Conservation (phyloP, 2,113 vertebrate species). For the Caracal caracal region DNA sequence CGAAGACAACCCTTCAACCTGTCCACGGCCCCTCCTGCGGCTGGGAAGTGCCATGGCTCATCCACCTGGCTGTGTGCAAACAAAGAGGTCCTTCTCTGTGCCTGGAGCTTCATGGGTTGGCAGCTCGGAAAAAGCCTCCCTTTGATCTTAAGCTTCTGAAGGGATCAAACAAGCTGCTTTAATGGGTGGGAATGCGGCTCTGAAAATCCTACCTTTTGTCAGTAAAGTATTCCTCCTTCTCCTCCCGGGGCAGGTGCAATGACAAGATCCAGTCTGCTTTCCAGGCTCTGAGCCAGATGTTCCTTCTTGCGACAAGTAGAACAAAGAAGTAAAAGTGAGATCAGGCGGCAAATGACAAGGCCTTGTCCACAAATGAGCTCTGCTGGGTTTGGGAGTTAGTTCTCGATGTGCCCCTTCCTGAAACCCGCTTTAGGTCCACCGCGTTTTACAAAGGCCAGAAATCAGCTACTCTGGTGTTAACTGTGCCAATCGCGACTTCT, state of each 20-base stretch:
- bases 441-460: slow-evolving; percentile 31
- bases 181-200: slow-evolving; percentile 71
- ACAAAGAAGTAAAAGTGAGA: slow-evolving; percentile 74
- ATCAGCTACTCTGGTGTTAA: not conserved
- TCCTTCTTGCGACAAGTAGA: slow-evolving; percentile 59
- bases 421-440: not conserved
- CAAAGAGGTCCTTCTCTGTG: slow-evolving; percentile 71
- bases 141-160: slow-evolving; percentile 82
- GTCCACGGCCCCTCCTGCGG: not conserved
- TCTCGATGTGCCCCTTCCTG: slow-evolving; percentile 17
- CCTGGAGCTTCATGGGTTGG: slow-evolving; percentile 71
- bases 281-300: slow-evolving; percentile 74
- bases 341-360: slow-evolving; percentile 16
- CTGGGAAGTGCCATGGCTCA: not conserved
- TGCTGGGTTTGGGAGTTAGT: not conserved
- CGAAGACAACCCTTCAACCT: slow-evolving; percentile 10
- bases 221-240: slow-evolving; percentile 67
- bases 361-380: slow-evolving; percentile 43
- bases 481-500: not conserved
- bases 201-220: slow-evolving; percentile 80
- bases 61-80: slow-evolving; percentile 67
- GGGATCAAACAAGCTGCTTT: slow-evolving; percentile 79
- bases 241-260: slow-evolving; percentile 74
- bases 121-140: slow-evolving; percentile 73
- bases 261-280: slow-evolving; percentile 59